Evolutionary conservation across 2,797 vertebrate species (phyloP).

Genomic region (Anguilla marmorata): DNA sequence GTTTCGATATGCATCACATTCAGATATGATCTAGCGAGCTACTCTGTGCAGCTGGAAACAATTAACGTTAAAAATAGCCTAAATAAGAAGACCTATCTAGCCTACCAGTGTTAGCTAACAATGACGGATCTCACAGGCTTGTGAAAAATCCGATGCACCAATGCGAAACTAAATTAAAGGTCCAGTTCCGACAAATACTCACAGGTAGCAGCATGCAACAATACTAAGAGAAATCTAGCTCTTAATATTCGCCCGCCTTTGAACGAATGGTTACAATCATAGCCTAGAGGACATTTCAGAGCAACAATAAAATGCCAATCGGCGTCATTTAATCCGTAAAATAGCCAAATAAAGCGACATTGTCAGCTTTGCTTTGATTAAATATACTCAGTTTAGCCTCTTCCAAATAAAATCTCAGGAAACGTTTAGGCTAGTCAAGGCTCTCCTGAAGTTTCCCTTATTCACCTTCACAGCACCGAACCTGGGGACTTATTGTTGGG

Average conservation of each 20-base stretch:
- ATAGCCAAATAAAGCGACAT: not conserved
- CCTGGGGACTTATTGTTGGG: not conserved
- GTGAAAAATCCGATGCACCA: constrained; percentile 1
- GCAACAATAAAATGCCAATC: not conserved
- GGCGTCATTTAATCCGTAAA: not conserved
- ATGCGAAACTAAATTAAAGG: not conserved
- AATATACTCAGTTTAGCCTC: not conserved
- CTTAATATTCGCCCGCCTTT: not conserved
- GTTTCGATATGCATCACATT: not conserved
- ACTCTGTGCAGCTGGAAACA: not conserved
- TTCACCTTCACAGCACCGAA: not conserved
- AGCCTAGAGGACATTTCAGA: not conserved
- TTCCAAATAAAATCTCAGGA: not conserved
- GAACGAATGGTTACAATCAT: not conserved
- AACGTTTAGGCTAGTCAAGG: not conserved
- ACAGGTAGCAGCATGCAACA: no score
- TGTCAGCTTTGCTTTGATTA: not conserved
- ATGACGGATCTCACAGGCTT: not conserved
- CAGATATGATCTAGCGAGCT: not conserved
- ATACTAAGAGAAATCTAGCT: no score
- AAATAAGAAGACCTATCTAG: not conserved
- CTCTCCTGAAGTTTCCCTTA: not conserved
- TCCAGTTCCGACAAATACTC: not conserved
- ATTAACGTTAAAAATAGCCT: not conserved
- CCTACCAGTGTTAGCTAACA: not conserved